phyloP scores from a whole-genome alignment of 1,140 invertebrate genomes.

The Ips typographus region DNA sequence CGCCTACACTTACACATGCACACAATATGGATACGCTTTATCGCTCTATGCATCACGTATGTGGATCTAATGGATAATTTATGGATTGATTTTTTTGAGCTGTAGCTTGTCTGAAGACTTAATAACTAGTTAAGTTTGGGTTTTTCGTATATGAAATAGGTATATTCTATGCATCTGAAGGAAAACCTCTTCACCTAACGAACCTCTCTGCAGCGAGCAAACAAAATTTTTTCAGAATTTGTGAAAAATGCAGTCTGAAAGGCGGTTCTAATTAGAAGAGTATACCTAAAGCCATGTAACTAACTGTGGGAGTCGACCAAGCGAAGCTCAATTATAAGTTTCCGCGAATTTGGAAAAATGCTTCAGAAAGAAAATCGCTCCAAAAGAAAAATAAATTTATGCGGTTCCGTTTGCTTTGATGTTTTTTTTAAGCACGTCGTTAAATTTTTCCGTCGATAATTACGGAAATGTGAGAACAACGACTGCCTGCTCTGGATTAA shows the following conservation, averaged over 20 bases:
- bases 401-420: conserved; percentile 21
- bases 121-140: no score
- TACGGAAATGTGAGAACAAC: conserved; percentile 19
- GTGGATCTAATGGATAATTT: conserved; percentile 3
- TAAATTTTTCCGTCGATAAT: conserved; percentile 20
- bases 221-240: conserved; percentile 5
- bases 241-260: neutral
- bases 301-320: conserved; percentile 5
- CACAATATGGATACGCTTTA: neutral
- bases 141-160: no score
- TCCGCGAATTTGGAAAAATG: conserved; percentile 20
- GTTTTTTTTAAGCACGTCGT: conserved; percentile 23
- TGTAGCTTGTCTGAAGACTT: neutral
- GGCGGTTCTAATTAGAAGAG: conserved; percentile 6
- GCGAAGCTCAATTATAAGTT: conserved; percentile 20
- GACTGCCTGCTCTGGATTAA: conserved; percentile 3
- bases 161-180: neutral
- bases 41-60: conserved; percentile 4
- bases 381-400: conserved; percentile 15
- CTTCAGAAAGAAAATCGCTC: conserved; percentile 10
- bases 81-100: neutral
- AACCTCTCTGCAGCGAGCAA: neutral
- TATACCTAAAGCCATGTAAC: conserved; percentile 11
- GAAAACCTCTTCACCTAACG: conserved; percentile 12
- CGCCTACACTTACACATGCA: conserved; percentile 38